phyloP scores from a whole-genome alignment of 2,888 invertebrate genomes.

The Thera obeliscata region DNA sequence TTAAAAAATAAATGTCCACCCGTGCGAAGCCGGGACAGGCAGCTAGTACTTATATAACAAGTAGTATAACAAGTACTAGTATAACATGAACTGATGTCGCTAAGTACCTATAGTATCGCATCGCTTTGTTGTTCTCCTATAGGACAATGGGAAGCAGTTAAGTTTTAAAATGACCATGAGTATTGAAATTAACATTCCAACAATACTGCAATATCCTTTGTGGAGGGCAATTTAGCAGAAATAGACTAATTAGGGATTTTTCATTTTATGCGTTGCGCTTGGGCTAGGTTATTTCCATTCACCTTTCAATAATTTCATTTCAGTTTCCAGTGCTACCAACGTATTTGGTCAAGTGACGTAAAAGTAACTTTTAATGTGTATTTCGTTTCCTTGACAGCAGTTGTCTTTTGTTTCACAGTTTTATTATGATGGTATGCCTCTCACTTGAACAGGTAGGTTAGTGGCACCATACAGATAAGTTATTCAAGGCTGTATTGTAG shows the following conservation, averaged over 20 bases:
- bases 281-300: constrained; percentile 6
- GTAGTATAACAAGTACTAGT: no score
- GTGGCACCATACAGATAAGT: neutral
- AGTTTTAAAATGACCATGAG: constrained; percentile 20
- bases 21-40: no score
- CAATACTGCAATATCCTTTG: constrained; percentile 27
- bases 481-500: constrained; percentile 1
- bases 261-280: constrained; percentile 12
- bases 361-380: no score
- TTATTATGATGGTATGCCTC: no score
- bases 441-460: no score
- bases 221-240: constrained; percentile 27
- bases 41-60: no score
- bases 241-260: constrained; percentile 18
- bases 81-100: neutral
- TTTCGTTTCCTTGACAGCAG: no score
- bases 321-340: neutral
- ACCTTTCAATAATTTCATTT: constrained; percentile 1
- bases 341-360: no score
- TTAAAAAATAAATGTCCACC: no score
- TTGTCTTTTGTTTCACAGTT: no score
- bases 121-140: neutral
- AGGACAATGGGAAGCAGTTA: neutral
- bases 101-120: neutral
- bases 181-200: constrained; percentile 24